Percentiles rank a stretch among this genome's conserved stretches.
Evolutionary conservation across 2,113 vertebrate genomes (phyloP).

Genomic region (Narcine bancroftii): DNA sequence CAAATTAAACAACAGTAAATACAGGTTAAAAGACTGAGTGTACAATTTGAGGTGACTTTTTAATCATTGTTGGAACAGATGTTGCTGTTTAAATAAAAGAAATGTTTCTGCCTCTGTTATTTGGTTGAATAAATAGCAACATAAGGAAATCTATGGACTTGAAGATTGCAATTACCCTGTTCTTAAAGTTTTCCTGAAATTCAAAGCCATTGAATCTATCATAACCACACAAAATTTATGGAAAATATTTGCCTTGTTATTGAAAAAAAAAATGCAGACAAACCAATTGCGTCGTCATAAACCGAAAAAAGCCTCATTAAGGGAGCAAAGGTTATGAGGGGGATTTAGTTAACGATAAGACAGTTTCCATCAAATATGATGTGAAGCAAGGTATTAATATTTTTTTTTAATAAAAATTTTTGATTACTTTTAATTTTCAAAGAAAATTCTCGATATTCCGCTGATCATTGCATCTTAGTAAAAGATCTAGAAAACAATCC

Average conservation of each 20-base stretch:
- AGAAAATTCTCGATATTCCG: neutral
- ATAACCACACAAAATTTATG: neutral
- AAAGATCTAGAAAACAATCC: neutral
- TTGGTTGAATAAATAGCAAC: too few relatives aligned
- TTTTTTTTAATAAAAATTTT: neutral
- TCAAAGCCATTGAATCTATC: neutral
- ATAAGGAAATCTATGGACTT: too few relatives aligned
- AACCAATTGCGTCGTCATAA: neutral
- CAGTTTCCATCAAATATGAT: too few relatives aligned
- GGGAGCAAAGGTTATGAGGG: neutral
- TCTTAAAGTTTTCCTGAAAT: neutral
- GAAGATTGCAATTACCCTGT: neutral
- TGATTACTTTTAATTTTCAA: neutral
- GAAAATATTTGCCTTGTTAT: neutral
- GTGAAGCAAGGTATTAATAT: neutral
- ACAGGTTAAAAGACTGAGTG: too few relatives aligned
- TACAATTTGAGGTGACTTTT: too few relatives aligned
- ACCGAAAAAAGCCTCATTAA: neutral
- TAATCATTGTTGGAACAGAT: too few relatives aligned
- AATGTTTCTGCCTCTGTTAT: too few relatives aligned
- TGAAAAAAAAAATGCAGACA: neutral
- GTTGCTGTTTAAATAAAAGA: too few relatives aligned
- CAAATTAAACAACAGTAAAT: too few relatives aligned
- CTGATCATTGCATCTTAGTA: neutral
- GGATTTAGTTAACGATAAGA: neutral